These are phyloP conservation scores for Lamellibrachia satsuma DNA, from an alignment of 2,888 invertebrate genomes.

Conservation along the genomic window DNA sequence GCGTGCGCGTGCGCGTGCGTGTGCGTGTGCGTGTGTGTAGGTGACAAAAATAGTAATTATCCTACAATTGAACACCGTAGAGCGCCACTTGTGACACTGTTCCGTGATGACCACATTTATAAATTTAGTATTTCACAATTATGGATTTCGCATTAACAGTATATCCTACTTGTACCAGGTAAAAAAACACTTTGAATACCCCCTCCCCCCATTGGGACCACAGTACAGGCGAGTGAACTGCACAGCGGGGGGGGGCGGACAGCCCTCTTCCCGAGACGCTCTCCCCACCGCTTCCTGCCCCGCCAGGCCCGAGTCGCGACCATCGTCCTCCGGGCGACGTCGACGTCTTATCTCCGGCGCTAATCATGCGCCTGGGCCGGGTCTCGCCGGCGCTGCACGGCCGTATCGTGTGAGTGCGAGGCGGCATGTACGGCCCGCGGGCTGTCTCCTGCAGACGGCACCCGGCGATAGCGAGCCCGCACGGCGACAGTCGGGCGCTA, in stretches of 20 bases:
- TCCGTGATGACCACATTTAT: not conserved
- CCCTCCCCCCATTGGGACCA: not conserved
- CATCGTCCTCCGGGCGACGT: not conserved
- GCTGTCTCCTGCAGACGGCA: conserved; percentile 12
- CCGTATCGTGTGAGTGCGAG: not conserved
- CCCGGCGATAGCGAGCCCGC: not conserved
- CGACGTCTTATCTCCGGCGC: not conserved
- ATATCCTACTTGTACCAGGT: not conserved
- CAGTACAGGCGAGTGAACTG: not conserved
- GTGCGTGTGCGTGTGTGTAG: too few species aligned
- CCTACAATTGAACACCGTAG: not conserved
- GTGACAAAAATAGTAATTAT: too few species aligned
- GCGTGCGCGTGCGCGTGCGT: too few species aligned
- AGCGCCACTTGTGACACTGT: not conserved
- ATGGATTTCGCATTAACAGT: not conserved
- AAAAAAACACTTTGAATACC: not conserved
- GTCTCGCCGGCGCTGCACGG: not conserved
- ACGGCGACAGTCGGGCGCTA: conserved; percentile 2
- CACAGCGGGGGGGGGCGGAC: not conserved
- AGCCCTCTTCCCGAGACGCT: not conserved
- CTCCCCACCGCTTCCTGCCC: not conserved
- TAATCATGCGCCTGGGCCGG: not conserved
- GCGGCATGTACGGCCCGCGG: not conserved
- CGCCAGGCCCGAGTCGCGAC: not conserved
- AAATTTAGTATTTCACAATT: not conserved